These are phyloP conservation scores for Xylota segnis DNA, from an alignment of 2,888 invertebrate species.

Conservation along the genomic window DNA sequence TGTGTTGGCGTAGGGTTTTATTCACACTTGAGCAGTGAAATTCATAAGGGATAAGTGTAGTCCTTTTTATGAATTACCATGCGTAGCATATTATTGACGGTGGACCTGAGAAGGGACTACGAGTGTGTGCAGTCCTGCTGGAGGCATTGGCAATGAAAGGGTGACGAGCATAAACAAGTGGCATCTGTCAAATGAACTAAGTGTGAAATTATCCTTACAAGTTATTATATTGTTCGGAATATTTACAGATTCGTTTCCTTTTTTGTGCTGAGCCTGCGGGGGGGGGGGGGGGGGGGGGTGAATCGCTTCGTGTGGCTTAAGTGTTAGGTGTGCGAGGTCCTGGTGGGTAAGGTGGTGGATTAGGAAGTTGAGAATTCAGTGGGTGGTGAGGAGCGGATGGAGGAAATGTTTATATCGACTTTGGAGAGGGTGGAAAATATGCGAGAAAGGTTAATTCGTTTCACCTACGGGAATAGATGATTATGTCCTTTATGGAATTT, in stretches of 20 bases:
- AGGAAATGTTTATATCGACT: slow-evolving; percentile 58
- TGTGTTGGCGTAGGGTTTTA: slow-evolving; percentile 71
- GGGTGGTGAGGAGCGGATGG: slow-evolving; percentile 77
- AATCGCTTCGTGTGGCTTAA: slow-evolving; percentile 35
- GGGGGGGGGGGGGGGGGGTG: slow-evolving; percentile 36
- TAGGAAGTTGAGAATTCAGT: slow-evolving; percentile 39
- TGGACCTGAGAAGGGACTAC: slow-evolving; percentile 43
- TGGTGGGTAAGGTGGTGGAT: slow-evolving; percentile 42
- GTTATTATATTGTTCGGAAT: slow-evolving; percentile 77
- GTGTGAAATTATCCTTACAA: slow-evolving; percentile 80
- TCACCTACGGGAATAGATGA: slow-evolving; percentile 71
- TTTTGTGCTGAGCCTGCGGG: no score
- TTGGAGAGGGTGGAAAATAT: slow-evolving; percentile 78
- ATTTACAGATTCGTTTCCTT: slow-evolving; percentile 68
- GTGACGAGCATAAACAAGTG: slow-evolving; percentile 78
- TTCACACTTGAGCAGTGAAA: slow-evolving; percentile 72
- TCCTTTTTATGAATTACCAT: slow-evolving; percentile 75
- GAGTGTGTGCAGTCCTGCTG: slow-evolving; percentile 43
- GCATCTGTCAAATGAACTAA: slow-evolving; percentile 80
- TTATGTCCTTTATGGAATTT: slow-evolving; percentile 77
- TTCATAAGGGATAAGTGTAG: slow-evolving; percentile 61
- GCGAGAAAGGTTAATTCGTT: slow-evolving; percentile 80
- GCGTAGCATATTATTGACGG: slow-evolving; percentile 74
- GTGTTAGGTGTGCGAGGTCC: slow-evolving; percentile 49
- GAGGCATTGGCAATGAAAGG: slow-evolving; percentile 45